Percentiles rank a stretch among this genome's conserved stretches.
Conservation (phyloP, 2,888 invertebrate species). For the Ectemnius cavifrons region DNA sequence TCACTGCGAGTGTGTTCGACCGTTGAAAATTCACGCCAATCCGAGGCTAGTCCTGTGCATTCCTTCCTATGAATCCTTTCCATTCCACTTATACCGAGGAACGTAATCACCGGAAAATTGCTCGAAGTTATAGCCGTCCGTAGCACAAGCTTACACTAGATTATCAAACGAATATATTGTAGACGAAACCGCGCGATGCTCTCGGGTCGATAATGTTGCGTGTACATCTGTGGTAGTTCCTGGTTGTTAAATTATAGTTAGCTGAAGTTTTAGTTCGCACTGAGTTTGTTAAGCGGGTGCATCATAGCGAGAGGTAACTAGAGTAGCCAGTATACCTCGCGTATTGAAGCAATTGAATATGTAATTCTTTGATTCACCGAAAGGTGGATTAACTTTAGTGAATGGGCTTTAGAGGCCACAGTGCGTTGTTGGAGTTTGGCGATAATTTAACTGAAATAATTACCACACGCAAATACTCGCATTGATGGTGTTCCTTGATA, state of each 20-base stretch:
- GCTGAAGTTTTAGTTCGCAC: not conserved
- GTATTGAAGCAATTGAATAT: too few species aligned
- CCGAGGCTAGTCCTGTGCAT: constrained; percentile 25
- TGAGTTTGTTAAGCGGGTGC: not conserved
- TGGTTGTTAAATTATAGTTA: constrained; percentile 23
- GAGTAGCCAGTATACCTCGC: not conserved
- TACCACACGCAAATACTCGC: constrained; percentile 11
- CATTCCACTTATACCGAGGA: not conserved
- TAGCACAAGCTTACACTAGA: constrained; percentile 47
- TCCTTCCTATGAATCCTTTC: not conserved
- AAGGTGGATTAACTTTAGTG: too few species aligned
- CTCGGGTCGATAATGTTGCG: constrained; percentile 17
- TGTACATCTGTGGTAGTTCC: constrained; percentile 16
- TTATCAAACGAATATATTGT: constrained; percentile 41
- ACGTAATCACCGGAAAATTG: not conserved
- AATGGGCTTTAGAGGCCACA: too few species aligned
- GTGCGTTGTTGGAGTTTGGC: constrained; percentile 1
- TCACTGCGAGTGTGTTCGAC: constrained; percentile 1
- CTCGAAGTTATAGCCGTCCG: constrained; percentile 12
- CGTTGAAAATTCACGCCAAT: constrained; percentile 6
- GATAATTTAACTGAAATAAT: constrained; percentile 11
- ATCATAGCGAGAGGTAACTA: not conserved
- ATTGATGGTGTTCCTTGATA: constrained; percentile 24
- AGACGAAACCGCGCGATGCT: constrained; percentile 39
- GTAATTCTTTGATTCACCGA: too few species aligned